A percentile compares a stretch with the other conserved stretches of the same genome.
Conservation (phyloP, 2,113 vertebrate species). For the Odontesthes bonariensis region DNA sequence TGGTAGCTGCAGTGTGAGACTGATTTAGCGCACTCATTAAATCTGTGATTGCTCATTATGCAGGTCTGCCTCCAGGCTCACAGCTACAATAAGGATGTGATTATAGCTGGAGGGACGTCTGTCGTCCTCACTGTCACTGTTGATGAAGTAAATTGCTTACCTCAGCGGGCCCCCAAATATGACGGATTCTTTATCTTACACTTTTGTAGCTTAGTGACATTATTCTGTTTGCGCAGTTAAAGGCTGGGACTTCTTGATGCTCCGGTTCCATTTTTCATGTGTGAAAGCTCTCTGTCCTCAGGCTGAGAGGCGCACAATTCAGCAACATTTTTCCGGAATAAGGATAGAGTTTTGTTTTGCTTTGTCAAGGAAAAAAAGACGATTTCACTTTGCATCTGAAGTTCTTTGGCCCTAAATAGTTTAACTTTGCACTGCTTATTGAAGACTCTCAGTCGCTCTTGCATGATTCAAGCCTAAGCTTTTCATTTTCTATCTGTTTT, state of each 20-base stretch:
- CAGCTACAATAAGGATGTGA: slow-evolving; percentile 10
- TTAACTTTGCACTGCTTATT: neutral
- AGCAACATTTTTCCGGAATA: too few species aligned
- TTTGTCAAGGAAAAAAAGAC: neutral
- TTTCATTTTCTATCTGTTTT: neutral
- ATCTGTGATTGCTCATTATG: slow-evolving; percentile 34
- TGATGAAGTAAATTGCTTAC: slow-evolving; percentile 1
- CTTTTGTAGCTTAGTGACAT: neutral
- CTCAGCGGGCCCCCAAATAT: neutral
- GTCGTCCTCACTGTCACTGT: slow-evolving; percentile 32
- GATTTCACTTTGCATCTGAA: neutral
- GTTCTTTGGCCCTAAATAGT: neutral
- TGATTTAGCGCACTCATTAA: slow-evolving; percentile 24
- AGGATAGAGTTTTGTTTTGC: too few species aligned
- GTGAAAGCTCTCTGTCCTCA: too few species aligned
- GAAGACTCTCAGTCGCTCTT: too few species aligned
- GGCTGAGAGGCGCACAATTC: too few species aligned
- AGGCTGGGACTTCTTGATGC: neutral
- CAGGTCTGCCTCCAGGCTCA: slow-evolving; percentile 41
- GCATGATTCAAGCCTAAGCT: too few species aligned
- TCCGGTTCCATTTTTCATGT: neutral
- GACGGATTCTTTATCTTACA: neutral
- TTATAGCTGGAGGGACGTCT: slow-evolving; percentile 40
- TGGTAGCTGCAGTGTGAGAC: slow-evolving; percentile 14
- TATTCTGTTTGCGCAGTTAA: neutral